Evolutionary conservation across 2,888 invertebrate species (phyloP).

Genomic region (Cheilosia variabilis): DNA sequence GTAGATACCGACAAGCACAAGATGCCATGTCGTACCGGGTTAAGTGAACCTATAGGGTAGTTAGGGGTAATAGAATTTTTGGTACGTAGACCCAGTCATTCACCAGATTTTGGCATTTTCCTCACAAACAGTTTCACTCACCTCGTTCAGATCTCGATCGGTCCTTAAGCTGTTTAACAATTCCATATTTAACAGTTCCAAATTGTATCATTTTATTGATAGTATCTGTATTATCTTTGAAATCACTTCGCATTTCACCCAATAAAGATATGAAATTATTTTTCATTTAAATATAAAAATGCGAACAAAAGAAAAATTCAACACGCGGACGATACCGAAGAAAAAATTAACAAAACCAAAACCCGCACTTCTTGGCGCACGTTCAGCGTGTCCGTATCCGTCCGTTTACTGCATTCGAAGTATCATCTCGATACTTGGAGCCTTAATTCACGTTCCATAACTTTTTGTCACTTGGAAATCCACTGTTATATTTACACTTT

Average conservation of each 20-base stretch:
- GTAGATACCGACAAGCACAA: neutral
- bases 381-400: slow-evolving; percentile 17
- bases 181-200: slow-evolving; percentile 87
- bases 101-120: neutral
- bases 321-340: slow-evolving; percentile 1
- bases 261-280: slow-evolving; percentile 81
- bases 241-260: slow-evolving; percentile 84
- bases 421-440: slow-evolving; percentile 61
- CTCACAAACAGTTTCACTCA: slow-evolving; percentile 76
- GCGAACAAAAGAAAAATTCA: slow-evolving; percentile 2
- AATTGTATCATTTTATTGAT: slow-evolving; percentile 86
- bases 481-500: slow-evolving; percentile 70
- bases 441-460: slow-evolving; percentile 57
- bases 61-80: no score
- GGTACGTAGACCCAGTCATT: neutral
- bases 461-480: slow-evolving; percentile 29
- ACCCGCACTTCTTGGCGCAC: slow-evolving; percentile 42
- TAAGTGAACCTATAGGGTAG: no score
- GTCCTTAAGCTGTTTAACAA: slow-evolving; percentile 85
- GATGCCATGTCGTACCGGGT: no score
- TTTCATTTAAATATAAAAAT: slow-evolving; percentile 79
- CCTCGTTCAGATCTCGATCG: slow-evolving; percentile 83
- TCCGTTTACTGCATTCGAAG: slow-evolving; percentile 57
- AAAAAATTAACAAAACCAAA: neutral
- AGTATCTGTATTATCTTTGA: slow-evolving; percentile 84